phyloP scores from a whole-genome alignment of 2,113 vertebrate genomes.

The Onychostruthus taczanowskii region DNA sequence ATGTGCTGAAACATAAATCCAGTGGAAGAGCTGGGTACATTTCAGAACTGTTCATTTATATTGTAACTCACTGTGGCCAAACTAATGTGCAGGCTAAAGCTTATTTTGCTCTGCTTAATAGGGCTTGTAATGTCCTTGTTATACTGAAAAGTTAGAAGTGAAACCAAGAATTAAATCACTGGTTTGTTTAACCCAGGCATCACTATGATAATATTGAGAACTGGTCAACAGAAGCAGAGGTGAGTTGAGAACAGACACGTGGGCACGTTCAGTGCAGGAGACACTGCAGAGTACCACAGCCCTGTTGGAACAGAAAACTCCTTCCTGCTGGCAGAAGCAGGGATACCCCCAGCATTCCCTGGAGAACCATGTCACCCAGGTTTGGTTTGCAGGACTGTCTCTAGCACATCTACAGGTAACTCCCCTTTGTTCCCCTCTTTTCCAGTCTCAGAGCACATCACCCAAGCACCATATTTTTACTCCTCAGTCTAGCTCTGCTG shows the following conservation, averaged over 20 bases:
- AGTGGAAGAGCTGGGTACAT: constrained; percentile 16
- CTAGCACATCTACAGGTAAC: neutral
- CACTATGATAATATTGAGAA: neutral
- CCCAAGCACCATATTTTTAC: neutral
- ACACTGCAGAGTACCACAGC: neutral
- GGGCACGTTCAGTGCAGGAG: neutral
- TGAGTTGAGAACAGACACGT: fast-evolving
- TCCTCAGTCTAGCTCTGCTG: neutral
- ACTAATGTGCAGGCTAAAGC: constrained; percentile 32
- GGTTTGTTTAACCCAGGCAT: constrained; percentile 17
- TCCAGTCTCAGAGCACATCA: neutral
- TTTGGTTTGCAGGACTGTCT: neutral
- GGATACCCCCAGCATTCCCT: neutral
- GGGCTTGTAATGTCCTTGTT: neutral
- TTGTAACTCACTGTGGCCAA: constrained; percentile 4
- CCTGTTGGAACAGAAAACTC: neutral
- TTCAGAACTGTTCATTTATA: constrained; percentile 21
- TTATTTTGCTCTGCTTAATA: constrained; percentile 30
- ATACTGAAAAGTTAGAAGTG: constrained; percentile 1
- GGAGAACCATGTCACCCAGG: neutral
- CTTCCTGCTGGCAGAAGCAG: neutral
- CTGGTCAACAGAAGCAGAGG: neutral
- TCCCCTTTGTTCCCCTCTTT: neutral
- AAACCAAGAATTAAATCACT: constrained; percentile 39
- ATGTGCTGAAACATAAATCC: constrained; percentile 22